Base-by-base conservation (phyloP, 2,888 invertebrate genomes). In the Patella pellucida region DNA sequence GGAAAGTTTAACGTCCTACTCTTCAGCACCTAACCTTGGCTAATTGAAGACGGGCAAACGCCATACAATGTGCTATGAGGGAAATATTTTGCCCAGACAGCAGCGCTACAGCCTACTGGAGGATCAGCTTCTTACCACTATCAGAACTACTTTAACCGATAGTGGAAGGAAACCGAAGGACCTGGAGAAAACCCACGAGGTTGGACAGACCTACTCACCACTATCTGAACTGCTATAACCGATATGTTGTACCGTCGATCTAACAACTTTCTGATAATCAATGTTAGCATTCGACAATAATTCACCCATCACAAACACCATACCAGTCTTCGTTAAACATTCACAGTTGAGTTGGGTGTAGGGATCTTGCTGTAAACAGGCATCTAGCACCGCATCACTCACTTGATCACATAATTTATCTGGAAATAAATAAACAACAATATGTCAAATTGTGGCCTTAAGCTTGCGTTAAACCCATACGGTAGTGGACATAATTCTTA, bases 271-370 rank as follows among this genome's bases (percentile, higher is more conserved):
- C 91, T 99, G 98, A 90, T 99, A 99, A 91, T 99, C 98, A 78
- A 99, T 96, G 81, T 95, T 94, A 27, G 98, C 99, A 92, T 97
- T 97, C 12, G 98, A 98, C 83, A 98, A 98, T 85, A 99, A 98
- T 93, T 99, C 99, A 77, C 99, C 99, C 90, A 97, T 97, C 74
- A 99, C 93, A 88, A 99, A 93, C 83, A 99, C 95, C 98, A 99
- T 98, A 79, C 99, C 99, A 80, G 99, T 99, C 92, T 99, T 99
- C 56, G 98, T 97, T 73, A 98, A 97, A 68, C 97, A 97, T 94
- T 99, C 97, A 91, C 98, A 98, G 83, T 98, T 98, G 82, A 98
- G 98, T 94, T 97, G 97, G 76, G 97, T 97, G 91, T 97, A 94
- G 41, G 97, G 97, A 92, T 98, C 98, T 92, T 97, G 96, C 89